Base-by-base conservation (phyloP, 2,888 invertebrate species). In the Caenorhabditis becei region DNA sequence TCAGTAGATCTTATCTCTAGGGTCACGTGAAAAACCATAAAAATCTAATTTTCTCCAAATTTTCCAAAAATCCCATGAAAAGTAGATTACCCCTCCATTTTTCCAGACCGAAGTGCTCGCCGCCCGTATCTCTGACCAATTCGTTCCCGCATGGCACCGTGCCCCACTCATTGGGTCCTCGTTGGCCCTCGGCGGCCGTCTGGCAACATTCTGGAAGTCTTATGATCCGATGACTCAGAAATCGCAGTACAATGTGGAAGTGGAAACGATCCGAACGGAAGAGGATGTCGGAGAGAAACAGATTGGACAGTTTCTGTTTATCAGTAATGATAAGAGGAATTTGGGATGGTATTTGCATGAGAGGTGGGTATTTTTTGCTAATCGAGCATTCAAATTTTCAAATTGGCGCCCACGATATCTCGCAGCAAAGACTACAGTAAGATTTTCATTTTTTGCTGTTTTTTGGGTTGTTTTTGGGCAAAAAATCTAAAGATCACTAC, bases 291-390 rank as follows among this genome's bases (percentile, higher is more conserved):
- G 69, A 2, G 62, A 37, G 2, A 23, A 67, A 7, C 61, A 67
- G 1, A 54, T 77, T 16, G 47, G 53, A 20, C 69, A 77, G 7
- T 77, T 54, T 51, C 32, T 77, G 49, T 54, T 56, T 26, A 53
- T 69, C 1, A 62, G 56, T 23, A 54, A 77, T n/a, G 63, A 69
- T 58, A 69, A 47, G 32, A 20, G 63, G 23, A 69, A 77, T 28
- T 49, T 77, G n/a, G 77, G 69, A 26, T 77, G 77, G 77, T 63
- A 69, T 44, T 24, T 77, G 26, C 77, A 77, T 26, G 69, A 77
- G 11, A 56, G n/a, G n/a, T n/a, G n/a, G n/a, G n/a, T n/a, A n/a
- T n/a, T n/a, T n/a, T n/a, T n/a, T n/a, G n/a, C n/a, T n/a, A n/a
- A n/a, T n/a, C n/a, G n/a, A n/a, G n/a, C n/a, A n/a, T n/a, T n/a